Base-by-base conservation (phyloP, 2,797 vertebrate genomes). In the Gephyroberyx darwinii region DNA sequence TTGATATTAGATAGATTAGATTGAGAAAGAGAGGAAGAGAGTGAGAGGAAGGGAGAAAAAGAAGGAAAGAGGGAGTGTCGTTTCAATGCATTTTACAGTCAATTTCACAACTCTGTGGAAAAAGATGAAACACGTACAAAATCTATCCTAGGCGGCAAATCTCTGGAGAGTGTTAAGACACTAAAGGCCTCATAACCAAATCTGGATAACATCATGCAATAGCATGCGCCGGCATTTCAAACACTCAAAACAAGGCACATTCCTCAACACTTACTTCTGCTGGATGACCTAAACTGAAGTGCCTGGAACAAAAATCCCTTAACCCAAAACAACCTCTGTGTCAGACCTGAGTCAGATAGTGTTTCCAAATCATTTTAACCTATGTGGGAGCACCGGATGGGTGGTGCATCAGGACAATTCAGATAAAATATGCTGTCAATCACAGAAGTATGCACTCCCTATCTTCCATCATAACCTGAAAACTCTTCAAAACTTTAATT, bases 201-300 rank as follows among this genome's bases (percentile, higher is more conserved):
- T 85, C 80, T 83, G 85, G 66, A 77, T 65, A 80, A 73, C 22
- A 69, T 89, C 82, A 85, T 22, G 55, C 59, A 66, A 83, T 10
- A 72, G 39, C 73, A 73, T 50, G 60, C 0, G 7, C 9, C 13
- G 31, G 52, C 19, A 70, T 75, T 78, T 75, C 61, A 78, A 89
- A 87, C 45, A 75, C 69, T 77, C 67, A 65, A 73, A 89, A 81
- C 70, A 74, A 78, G 77, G 72, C 17, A 45, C 83, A 92, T 90
- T 92, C 87, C 90, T 80, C 62, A 81, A 82, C 83, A 84, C 84
- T 90, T 85, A 88, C 63, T 71, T 79, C 56, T 76, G 63, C 63
- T 64, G 37, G 64, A 86, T 90, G 86, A 91, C 69, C 77, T 84
- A 87, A 88, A 80, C 33, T 47, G 10, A 77, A 75, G 75, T 60